These are phyloP conservation scores for Phallusia fumigata DNA, from an alignment of 23 tunicate species.

Conservation along the genomic window DNA sequence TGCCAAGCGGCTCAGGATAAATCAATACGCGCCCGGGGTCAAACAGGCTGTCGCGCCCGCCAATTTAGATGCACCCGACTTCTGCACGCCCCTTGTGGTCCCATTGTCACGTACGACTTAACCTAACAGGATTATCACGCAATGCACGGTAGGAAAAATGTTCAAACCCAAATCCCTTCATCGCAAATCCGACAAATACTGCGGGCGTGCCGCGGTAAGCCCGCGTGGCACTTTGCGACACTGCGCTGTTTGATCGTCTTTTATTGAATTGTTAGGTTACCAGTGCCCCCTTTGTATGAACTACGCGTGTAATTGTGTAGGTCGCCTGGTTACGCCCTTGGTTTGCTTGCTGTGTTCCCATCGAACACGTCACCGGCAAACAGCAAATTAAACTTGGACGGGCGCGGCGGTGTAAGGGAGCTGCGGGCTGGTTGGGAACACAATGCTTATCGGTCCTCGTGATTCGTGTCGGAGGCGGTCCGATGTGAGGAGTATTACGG, in stretches of 20 bases:
- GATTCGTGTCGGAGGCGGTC: too few relatives aligned
- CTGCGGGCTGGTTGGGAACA: neutral
- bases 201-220: neutral
- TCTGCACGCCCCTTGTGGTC: neutral
- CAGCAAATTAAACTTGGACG: neutral
- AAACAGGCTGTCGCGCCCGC: neutral
- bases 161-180: too few relatives aligned
- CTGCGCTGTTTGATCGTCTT: neutral
- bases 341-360: neutral
- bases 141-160: too few relatives aligned
- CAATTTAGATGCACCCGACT: neutral
- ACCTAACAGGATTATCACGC: too few relatives aligned
- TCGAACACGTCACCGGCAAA: neutral
- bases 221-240: neutral
- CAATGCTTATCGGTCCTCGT: neutral
- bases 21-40: neutral
- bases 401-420: neutral
- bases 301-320: neutral
- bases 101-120: neutral
- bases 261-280: neutral
- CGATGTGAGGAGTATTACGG: too few relatives aligned
- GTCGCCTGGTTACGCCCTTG: neutral
- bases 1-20: neutral
- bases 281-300: neutral
- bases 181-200: neutral